Base-by-base conservation (phyloP, 2,113 vertebrate genomes). In the Hypanus sabinus region DNA sequence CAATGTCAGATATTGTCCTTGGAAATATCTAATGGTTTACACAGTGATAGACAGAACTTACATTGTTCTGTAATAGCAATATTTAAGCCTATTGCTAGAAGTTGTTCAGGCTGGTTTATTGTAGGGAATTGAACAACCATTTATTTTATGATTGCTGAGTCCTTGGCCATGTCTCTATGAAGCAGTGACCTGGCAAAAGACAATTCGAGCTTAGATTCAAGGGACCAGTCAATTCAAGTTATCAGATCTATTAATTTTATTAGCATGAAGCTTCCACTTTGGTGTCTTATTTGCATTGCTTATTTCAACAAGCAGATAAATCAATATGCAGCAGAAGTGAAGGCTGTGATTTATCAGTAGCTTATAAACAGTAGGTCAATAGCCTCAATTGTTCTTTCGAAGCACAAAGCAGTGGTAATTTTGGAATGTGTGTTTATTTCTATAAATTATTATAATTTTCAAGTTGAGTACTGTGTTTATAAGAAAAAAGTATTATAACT, bases 1-100 rank as follows among this genome's bases (percentile, higher is more conserved):
- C 85, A 90, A 90, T 90, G 85, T 90, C 85, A 68, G 60, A n/a
- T 68, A 65, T 68, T 10, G 30, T 68, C 85, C 85, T 90, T 90
- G 60, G 85, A 68, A 65, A 90, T 38, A 55, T 55, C 70, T 46
- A 73, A 93, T 1, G 68, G 33, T 60, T 88, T 88, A 71, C 20
- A 30, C 46, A 55, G 70, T 10, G 9, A 27, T 20, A 75, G 70
- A 75, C 68, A 24, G 70, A 93, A 75, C 38, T 70, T 92, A 38
- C 65, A 38, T 92, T 71, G 65, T 38, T 38, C 62, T 71, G 5
- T 38, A 24, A 38, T 70, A 92, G 65, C 88, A 60, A 87, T 38
- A 71, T 92, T 33, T 70, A 38, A 92, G 24, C 65, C 68, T n/a
- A 70, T 38, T n/a, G n/a, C 60, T 57, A 22, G 46, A 46, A 46